These are phyloP conservation scores for Auanema sp. DNA, from an alignment of 2,888 invertebrate species.

Conservation along the genomic window DNA sequence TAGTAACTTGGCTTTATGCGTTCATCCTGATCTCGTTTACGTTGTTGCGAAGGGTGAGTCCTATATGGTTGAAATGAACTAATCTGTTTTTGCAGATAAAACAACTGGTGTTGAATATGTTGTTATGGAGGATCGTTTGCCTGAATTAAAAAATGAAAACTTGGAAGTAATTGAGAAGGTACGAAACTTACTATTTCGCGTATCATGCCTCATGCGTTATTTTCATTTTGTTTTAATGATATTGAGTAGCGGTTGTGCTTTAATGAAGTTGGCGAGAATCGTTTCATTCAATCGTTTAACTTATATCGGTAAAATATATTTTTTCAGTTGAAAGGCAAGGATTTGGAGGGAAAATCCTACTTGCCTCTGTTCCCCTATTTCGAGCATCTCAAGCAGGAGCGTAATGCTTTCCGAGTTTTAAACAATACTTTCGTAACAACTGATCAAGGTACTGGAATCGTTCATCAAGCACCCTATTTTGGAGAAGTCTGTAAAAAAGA, in stretches of 20 bases:
- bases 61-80: no score
- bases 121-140: constrained; percentile 52
- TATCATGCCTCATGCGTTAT: neutral
- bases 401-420: constrained; percentile 75
- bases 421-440: constrained; percentile 90
- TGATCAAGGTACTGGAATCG: constrained; percentile 94
- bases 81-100: constrained; percentile 36
- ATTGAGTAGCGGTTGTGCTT: neutral
- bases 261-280: neutral
- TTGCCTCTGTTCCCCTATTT: constrained; percentile 90
- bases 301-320: no score
- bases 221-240: neutral
- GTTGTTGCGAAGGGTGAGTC: constrained; percentile 36
- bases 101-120: constrained; percentile 51
- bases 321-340: constrained; percentile 73
- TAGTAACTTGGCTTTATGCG: constrained; percentile 90
- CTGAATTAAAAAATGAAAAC: constrained; percentile 70
- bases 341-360: constrained; percentile 79
- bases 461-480: constrained; percentile 98
- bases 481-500: constrained; percentile 72
- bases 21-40: constrained; percentile 84
- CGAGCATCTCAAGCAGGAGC: constrained; percentile 65
- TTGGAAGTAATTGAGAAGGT: constrained; percentile 77
- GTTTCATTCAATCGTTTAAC: no score
- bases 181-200: no score